These are phyloP conservation scores for Lithophane socia DNA, from an alignment of 2,888 invertebrate species.

Conservation along the genomic window DNA sequence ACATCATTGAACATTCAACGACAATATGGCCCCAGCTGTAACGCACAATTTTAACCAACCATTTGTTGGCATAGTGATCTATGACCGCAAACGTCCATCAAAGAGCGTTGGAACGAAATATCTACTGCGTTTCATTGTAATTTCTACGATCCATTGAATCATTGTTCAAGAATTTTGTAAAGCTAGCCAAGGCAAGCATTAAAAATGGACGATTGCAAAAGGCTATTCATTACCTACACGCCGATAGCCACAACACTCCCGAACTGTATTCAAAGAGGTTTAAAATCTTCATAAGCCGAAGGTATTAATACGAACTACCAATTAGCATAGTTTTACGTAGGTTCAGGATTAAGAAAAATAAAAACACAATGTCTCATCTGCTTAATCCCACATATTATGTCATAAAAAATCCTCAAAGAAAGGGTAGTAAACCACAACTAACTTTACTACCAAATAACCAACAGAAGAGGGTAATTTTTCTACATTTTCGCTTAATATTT, in stretches of 20 bases:
- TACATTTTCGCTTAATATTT: slow-evolving; percentile 30
- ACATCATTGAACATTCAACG: neutral
- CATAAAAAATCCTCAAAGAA: slow-evolving; percentile 43
- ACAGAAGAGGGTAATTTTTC: slow-evolving; percentile 33
- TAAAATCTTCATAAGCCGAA: neutral
- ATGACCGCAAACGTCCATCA: neutral
- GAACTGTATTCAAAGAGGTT: neutral
- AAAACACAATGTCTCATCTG: neutral
- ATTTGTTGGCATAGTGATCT: neutral
- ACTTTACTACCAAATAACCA: slow-evolving; percentile 44
- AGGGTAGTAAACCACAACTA: neutral
- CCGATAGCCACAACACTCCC: no score
- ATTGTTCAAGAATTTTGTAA: neutral
- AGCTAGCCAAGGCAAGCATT: no score
- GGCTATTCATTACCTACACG: no score
- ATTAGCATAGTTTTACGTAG: slow-evolving; percentile 12
- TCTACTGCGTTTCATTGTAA: no score
- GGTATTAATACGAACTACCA: slow-evolving; percentile 4
- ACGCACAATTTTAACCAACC: slow-evolving; percentile 3
- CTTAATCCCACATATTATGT: slow-evolving; percentile 16
- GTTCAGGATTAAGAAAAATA: neutral
- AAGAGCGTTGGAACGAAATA: neutral
- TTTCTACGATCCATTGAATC: neutral
- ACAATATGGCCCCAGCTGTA: neutral
- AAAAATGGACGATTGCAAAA: neutral